Percentiles rank a stretch among this genome's conserved stretches.
Evolutionary conservation across 2,888 invertebrate species (phyloP).

Genomic region (Griposia aprilina): DNA sequence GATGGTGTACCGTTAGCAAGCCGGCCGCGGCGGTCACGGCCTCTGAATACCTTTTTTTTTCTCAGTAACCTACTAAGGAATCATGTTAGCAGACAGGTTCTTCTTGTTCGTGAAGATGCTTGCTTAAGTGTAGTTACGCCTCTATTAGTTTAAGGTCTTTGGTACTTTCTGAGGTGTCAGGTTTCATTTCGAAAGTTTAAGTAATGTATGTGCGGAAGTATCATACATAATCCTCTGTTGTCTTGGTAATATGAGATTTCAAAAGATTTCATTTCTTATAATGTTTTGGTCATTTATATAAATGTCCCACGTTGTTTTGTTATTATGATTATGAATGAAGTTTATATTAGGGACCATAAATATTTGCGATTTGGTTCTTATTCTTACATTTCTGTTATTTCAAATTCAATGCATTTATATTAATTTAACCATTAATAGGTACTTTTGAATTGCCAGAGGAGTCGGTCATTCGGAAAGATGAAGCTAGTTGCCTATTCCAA

Average conservation of each 20-base stretch:
- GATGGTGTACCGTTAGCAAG: constrained; percentile 80
- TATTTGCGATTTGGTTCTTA: not conserved
- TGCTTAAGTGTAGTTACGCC: constrained; percentile 39
- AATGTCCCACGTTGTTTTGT: not conserved
- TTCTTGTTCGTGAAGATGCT: constrained; percentile 60
- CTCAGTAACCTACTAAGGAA: constrained; percentile 81
- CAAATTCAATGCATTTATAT: not conserved
- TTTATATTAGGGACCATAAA: no score
- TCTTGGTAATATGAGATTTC: not conserved
- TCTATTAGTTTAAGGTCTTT: constrained; percentile 34
- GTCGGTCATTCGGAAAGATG: not conserved
- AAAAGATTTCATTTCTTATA: not conserved
- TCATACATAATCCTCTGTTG: not conserved
- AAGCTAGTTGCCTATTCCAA: not conserved
- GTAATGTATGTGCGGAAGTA: not conserved
- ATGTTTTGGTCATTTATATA: not conserved
- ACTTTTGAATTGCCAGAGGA: not conserved
- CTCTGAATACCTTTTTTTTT: constrained; percentile 75
- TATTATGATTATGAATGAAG: not conserved
- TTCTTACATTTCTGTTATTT: not conserved
- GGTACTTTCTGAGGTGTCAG: not conserved
- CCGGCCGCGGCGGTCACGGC: constrained; percentile 77
- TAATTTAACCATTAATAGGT: not conserved
- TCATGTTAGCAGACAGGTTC: constrained; percentile 75
- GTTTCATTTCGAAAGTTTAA: constrained; percentile 25